Percentiles rank a stretch among this genome's conserved stretches.
phyloP scores from a whole-genome alignment of 1,140 invertebrate genomes.

The Bicyclus anynana region DNA sequence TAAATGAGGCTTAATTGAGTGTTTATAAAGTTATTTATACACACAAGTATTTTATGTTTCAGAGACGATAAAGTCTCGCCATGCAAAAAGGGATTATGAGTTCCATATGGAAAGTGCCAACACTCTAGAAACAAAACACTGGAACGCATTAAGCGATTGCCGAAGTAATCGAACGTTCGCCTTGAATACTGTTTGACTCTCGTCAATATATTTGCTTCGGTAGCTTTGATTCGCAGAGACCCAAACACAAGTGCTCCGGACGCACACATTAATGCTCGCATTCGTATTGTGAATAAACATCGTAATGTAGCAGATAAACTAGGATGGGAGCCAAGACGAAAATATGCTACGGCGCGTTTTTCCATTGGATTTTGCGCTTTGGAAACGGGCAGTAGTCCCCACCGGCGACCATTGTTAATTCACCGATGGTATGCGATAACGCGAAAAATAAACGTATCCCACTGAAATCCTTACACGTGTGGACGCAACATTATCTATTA shows the following conservation, averaged over 20 bases:
- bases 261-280: slow-evolving; percentile 71
- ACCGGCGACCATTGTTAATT: slow-evolving; percentile 53
- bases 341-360: slow-evolving; percentile 75
- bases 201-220: slow-evolving; percentile 28
- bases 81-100: not conserved
- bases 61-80: too few species aligned
- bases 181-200: slow-evolving; percentile 25
- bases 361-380: slow-evolving; percentile 73
- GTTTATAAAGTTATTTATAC: too few species aligned
- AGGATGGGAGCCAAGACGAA: slow-evolving; percentile 76
- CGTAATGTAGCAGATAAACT: slow-evolving; percentile 77
- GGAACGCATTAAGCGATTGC: slow-evolving; percentile 17
- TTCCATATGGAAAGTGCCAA: not conserved
- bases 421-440: slow-evolving; percentile 49
- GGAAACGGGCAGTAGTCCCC: slow-evolving; percentile 62
- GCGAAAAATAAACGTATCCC: slow-evolving; percentile 10
- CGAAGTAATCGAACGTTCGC: slow-evolving; percentile 14
- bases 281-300: slow-evolving; percentile 77
- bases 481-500: slow-evolving; percentile 16
- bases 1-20: not conserved
- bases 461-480: slow-evolving; percentile 4
- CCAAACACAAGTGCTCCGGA: slow-evolving; percentile 61
- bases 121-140: not conserved
- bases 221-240: slow-evolving; percentile 43
- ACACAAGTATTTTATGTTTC: too few species aligned